Conservation (phyloP, 2,797 vertebrate genomes). For the Lepilemur ruficaudatus region DNA sequence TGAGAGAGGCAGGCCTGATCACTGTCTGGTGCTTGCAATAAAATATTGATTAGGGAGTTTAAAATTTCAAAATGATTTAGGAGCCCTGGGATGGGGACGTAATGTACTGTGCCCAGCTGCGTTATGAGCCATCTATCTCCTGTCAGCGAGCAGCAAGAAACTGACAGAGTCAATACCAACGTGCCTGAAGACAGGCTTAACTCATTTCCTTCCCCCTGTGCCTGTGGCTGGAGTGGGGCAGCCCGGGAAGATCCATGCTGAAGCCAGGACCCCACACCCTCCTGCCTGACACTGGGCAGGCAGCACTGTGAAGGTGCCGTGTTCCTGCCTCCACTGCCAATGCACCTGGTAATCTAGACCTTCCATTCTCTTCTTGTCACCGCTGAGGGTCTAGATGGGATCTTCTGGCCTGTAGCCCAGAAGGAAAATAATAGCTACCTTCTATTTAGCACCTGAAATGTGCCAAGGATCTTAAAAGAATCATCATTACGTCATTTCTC, state of each 20-base stretch:
- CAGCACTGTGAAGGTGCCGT: not conserved
- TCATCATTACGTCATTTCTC: not conserved
- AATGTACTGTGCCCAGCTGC: constrained; percentile 84
- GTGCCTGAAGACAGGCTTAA: constrained; percentile 85
- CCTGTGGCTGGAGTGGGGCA: constrained; percentile 60
- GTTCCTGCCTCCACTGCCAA: not conserved
- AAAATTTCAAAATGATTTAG: constrained; percentile 89
- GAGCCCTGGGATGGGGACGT: constrained; percentile 83
- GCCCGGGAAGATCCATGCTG: not conserved
- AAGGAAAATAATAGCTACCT: not conserved
- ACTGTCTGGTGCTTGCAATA: constrained; percentile 82
- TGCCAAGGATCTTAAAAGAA: not conserved
- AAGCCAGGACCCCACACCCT: not conserved
- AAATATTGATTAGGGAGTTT: constrained; percentile 90
- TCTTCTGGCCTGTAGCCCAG: not conserved
- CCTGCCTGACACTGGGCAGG: not conserved
- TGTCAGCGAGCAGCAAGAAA: constrained; percentile 85
- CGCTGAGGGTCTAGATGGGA: not conserved
- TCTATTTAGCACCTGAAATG: not conserved
- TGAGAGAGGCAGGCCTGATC: constrained; percentile 74
- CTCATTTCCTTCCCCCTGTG: constrained; percentile 83
- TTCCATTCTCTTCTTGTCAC: not conserved
- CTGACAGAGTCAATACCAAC: constrained; percentile 88
- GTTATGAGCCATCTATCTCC: constrained; percentile 86
- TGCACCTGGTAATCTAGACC: not conserved